Evolutionary conservation across 2,888 invertebrate genomes (phyloP), one percentile per base, ranked within the genome.

Genomic region (Hofmannophila pseudospretella): DNA sequence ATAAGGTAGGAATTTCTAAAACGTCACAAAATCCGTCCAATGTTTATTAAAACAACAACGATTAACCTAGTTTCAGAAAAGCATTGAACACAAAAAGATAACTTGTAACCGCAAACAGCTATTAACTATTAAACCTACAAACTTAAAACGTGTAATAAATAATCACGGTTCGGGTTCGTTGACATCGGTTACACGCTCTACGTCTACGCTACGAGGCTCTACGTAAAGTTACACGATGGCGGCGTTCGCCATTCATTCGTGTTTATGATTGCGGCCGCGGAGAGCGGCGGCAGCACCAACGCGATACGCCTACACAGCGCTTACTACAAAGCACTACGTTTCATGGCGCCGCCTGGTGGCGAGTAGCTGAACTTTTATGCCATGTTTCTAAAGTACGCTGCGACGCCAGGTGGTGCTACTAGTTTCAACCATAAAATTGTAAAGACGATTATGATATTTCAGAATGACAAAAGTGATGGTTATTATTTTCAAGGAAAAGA

Each of bases 171-270:
- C 11, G 42, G 36, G 84, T 72, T 84, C 81, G 67, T 79, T 80
- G 80, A 80, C 79, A 67, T 61, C 58, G 39, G 69, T 64, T 74
- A n/a, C 77, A 75, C 70, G 69, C 60, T 66, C 51, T 65, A 62
- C 70, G 58, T 60, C 61, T 63, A 60, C 57, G 58, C 59, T 54
- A 67, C 64, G 61, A 68, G 65, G 62, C 62, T 57, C 61, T 63
- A 62, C 63, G 70, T 63, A 72, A 71, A 68, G 69, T 61, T 63
- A 70, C 60, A 60, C 58, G 59, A 57, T 51, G 54, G n/a, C n/a
- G 16, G 16, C 5, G 48, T 45, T 58, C 63, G 68, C 77, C 82
- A 80, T 84, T 82, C 85, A 85, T 80, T 67, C 63, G 11, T 32
- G 23, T n/a, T 27, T 48, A 32, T 46, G 54, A 54, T 56, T 67